Base-by-base conservation (phyloP, 2,797 vertebrate genomes). In the Mycteria americana region DNA sequence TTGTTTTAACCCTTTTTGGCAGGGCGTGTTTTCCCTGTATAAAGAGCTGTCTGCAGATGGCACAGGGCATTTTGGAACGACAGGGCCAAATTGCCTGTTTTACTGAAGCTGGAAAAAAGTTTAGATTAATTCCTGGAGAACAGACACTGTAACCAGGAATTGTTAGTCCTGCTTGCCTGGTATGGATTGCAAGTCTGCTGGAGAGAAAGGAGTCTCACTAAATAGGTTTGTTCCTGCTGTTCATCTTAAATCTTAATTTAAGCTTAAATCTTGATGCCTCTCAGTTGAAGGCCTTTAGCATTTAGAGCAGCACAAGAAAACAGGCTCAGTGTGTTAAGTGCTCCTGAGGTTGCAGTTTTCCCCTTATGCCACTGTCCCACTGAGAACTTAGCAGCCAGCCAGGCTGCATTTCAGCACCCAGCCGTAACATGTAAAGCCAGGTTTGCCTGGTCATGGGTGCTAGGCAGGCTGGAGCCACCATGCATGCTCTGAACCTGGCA, bases 371-470 rank as follows among this genome's bases (percentile, higher is more conserved):
- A 0, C 77, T 41, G 43, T 67, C 83, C 65, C 74, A 13, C 33
- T 7, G 4, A 45, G 88, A 76, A 31, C 75, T 60, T 50, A 48
- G 79, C 65, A 37, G 92, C 93, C 63, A 87, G 90, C 91, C 82
- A n/a, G 95, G 91, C 85, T 69, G 84, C 18, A 4, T 96, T 92
- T 84, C 94, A 75, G 95, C 43, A 57, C 95, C 92, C 95, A 90
- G 96, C 92, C 50, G 18, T 75, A 65, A 13, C 33, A 74, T 84
- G 41, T 88, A 50, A 89, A 95, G 88, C 94, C 1, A 3, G 76
- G 84, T 96, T 96, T 94, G 91, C 91, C 93, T 82, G 92, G 84
- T 67, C 35, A 35, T 50, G 80, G 89, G 80, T 91, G 93, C 96
- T 94, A 57, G 81, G 90, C 80, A 92, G 89, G 95, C 93, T 95